Evolutionary conservation across 1,140 invertebrate species (phyloP), one percentile per base, ranked within the genome.

Genomic region (Lanistes nyassanus): DNA sequence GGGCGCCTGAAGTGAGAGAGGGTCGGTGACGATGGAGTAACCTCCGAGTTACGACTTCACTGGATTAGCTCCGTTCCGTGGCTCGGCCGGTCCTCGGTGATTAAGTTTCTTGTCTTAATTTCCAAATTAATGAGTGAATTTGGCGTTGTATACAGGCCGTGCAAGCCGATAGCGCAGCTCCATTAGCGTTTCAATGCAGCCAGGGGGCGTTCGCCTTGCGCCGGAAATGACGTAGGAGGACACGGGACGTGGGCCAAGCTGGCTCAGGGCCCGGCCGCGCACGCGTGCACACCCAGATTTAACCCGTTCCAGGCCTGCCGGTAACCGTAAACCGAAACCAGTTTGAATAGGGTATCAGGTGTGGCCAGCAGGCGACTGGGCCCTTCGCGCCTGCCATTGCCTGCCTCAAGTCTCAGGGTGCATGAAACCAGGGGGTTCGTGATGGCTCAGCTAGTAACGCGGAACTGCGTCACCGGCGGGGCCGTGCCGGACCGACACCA

Each of bases 71-170:
- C 42, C 21, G n/a, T 3, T 51, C 31, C 39, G 39, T 51, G 42
- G 42, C 47, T 11, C 4, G 19, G 19, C 13, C 47, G 6, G 36
- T 29, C 21, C 37, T 47, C 7, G 36, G 42, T 55, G 67, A 69
- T 69, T 69, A 69, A 69, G 67, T 69, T 69, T 31, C 67, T 67
- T 29, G 67, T 69, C 67, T 69, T 69, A 37, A 69, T 69, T 69
- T 69, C 67, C 67, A 55, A 67, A 69, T 69, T 69, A 69, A 69
- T 69, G 67, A 69, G 67, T 51, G 67, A 21, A 69, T 69, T 69
- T 69, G 23, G 67, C 11, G 42, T 55, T 67, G n/a, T 53, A 31
- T 29, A 55, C 47, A 53, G 47, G 13, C 5, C 16, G n/a, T 42
- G 47, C 42, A 11, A n/a, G 29, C 13, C 67, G 42, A 69, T 53